Conservation (phyloP, 2,888 invertebrate species). For the Suillia variegata region DNA sequence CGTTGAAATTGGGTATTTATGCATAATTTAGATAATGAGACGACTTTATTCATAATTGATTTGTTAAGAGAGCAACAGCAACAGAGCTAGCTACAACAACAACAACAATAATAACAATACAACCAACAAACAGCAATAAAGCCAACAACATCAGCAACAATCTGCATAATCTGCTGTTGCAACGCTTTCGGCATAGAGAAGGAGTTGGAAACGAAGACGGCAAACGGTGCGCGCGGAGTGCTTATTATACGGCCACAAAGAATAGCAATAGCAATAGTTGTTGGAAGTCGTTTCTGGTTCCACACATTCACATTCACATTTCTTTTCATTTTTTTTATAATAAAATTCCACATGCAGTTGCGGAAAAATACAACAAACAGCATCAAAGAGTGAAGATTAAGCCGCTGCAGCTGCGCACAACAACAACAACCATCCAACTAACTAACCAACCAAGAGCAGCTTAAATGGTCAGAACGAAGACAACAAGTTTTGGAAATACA, state of each 20-base stretch:
- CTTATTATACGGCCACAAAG: too few relatives aligned
- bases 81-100: constrained; percentile 14
- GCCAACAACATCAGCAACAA: constrained; percentile 9
- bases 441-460: background rate
- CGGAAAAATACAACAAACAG: background rate
- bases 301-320: too few relatives aligned
- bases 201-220: constrained; percentile 6
- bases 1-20: constrained; percentile 49
- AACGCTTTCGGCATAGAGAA: too few relatives aligned
- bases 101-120: constrained; percentile 39
- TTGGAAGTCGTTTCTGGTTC: too few relatives aligned
- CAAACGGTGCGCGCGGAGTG: too few relatives aligned
- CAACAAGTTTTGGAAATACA: background rate
- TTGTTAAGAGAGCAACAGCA: constrained; percentile 38
- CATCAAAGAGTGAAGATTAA: constrained; percentile 36
- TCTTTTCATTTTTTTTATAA: constrained; percentile 7
- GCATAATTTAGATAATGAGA: constrained; percentile 50
- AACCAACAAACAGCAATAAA: too few relatives aligned
- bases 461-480: background rate
- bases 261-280: constrained; percentile 14
- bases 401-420: background rate
- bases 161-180: too few relatives aligned
- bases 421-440: too few relatives aligned
- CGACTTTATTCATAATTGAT: constrained; percentile 52
- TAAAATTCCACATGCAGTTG: constrained; percentile 19